Conservation (phyloP, 92 coral and sea anemone genomes). For the Pocillopora grandis region DNA sequence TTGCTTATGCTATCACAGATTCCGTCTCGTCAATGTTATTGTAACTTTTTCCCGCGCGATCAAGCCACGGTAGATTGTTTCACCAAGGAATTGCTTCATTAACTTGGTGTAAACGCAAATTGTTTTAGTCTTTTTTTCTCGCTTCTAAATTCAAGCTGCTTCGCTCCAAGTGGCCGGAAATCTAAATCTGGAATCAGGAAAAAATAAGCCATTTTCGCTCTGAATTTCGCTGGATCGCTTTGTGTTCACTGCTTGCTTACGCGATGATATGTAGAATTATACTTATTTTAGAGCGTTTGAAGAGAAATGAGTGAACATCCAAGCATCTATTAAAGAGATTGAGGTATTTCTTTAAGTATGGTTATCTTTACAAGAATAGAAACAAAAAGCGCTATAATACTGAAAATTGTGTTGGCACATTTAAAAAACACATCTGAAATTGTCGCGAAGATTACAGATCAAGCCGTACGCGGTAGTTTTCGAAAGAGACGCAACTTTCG, state of each 20-base stretch:
- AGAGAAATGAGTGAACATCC: neutral
- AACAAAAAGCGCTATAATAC: neutral
- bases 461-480: neutral
- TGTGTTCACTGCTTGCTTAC: constrained; percentile 17
- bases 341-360: neutral
- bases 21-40: constrained; percentile 32
- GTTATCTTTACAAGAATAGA: neutral
- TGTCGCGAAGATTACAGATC: neutral
- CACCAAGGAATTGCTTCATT: neutral
- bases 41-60: constrained; percentile 25
- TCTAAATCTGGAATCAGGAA: constrained; percentile 8
- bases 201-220: constrained; percentile 10
- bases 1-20: constrained; percentile 20
- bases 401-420: neutral
- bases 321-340: neutral
- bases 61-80: constrained; percentile 12
- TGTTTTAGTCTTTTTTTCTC: neutral
- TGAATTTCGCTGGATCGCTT: neutral
- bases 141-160: constrained; percentile 19
- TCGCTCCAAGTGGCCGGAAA: constrained; percentile 42
- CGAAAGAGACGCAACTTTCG: neutral
- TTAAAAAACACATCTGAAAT: neutral
- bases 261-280: neutral
- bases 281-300: neutral
- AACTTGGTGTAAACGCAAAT: neutral